Percentiles rank a stretch among this genome's conserved stretches.
These are phyloP conservation scores for Tringa solitaria DNA, from an alignment of 2,113 vertebrate species.

Conservation along the genomic window DNA sequence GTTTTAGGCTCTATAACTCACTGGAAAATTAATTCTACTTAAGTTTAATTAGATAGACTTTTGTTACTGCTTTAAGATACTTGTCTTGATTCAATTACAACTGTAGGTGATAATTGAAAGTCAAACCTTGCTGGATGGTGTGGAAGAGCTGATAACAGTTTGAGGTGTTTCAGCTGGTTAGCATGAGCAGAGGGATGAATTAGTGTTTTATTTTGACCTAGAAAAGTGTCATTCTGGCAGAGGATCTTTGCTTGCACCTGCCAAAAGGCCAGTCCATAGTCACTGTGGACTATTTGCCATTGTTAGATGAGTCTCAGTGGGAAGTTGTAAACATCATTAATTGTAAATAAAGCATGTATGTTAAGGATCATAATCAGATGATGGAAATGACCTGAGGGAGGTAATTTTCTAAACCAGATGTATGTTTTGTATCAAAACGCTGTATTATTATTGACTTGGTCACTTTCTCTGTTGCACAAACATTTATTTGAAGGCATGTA, in stretches of 20 bases:
- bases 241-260: not conserved
- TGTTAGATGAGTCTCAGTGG: not conserved
- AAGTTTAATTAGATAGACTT: not conserved
- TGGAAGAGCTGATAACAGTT: not conserved
- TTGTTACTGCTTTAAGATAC: not conserved
- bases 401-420: not conserved
- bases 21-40: not conserved
- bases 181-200: not conserved
- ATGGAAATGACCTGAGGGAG: not conserved
- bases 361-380: not conserved
- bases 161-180: not conserved
- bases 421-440: not conserved
- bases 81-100: not conserved
- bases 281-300: not conserved
- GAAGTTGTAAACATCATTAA: not conserved
- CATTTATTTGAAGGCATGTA: fast-evolving
- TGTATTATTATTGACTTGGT: not conserved
- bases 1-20: not conserved
- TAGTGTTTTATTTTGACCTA: not conserved
- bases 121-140: not conserved
- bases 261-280: not conserved
- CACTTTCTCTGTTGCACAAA: not conserved
- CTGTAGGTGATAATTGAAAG: not conserved
- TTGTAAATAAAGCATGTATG: not conserved
- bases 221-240: not conserved